phyloP scores from a whole-genome alignment of 1,140 invertebrate genomes.

The Drosophila kanapiae region DNA sequence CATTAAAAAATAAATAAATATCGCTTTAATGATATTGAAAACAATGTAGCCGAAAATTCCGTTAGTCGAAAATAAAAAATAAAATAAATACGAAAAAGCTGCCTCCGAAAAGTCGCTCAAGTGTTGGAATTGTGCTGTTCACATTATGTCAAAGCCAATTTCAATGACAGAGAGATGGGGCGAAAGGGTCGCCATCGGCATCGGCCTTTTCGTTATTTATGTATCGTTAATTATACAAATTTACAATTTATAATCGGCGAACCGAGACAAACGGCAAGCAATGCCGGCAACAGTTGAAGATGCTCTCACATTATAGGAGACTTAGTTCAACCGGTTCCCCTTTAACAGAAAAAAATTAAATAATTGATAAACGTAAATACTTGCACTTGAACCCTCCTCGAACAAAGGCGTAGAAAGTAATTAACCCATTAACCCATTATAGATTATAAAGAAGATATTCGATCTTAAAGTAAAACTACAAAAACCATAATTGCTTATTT shows the following conservation, averaged over 20 bases:
- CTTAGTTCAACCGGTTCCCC: slow-evolving; percentile 44
- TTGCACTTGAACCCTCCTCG: slow-evolving; percentile 66
- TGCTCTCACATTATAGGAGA: slow-evolving; percentile 28
- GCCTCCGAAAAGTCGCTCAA: slow-evolving; percentile 65
- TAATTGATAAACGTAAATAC: neutral
- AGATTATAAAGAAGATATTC: neutral
- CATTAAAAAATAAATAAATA: slow-evolving; percentile 51
- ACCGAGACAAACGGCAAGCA: slow-evolving; percentile 18
- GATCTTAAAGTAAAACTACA: too few species aligned
- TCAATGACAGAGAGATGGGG: slow-evolving; percentile 9
- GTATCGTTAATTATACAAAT: slow-evolving; percentile 45
- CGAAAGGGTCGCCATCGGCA: slow-evolving; percentile 3
- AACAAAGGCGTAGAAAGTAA: slow-evolving; percentile 69
- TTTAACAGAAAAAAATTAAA: slow-evolving; percentile 14
- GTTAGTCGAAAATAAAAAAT: slow-evolving; percentile 42
- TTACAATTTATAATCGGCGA: slow-evolving; percentile 51
- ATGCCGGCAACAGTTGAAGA: slow-evolving; percentile 28
- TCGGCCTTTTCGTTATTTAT: slow-evolving; percentile 36
- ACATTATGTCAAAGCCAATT: slow-evolving; percentile 46
- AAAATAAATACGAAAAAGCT: slow-evolving; percentile 31
- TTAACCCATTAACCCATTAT: neutral
- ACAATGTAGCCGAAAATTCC: slow-evolving; percentile 36
- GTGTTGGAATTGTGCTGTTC: slow-evolving; percentile 37
- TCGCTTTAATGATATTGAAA: slow-evolving; percentile 62
- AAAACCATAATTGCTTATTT: too few species aligned